Evolutionary conservation across 2,888 invertebrate genomes (phyloP), one percentile per base, ranked within the genome.

Genomic region (Aleiodes testaceus): DNA sequence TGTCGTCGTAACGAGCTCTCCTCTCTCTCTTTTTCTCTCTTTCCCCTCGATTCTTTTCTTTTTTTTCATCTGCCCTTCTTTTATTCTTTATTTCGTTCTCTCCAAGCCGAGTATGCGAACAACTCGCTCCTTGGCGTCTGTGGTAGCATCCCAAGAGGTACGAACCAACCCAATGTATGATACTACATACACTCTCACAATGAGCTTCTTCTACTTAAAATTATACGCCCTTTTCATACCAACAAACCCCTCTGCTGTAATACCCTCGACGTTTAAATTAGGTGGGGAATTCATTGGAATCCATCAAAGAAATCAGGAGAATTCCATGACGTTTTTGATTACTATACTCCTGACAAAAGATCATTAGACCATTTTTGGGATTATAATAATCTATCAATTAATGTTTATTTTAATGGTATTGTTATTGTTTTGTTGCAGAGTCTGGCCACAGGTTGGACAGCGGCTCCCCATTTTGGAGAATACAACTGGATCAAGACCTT

Each of bases 401-500:
- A 18, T 44, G 52, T n/a, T 71, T 63, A 45, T 63, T 64, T 52
- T 22, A 36, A 11, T 18, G 12, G 30, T 42, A 30, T 59, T 52
- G 5, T 72, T 36, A 73, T n/a, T n/a, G 50, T 78, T 73, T 75
- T 76, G 75, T 91, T 90, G 0, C 90, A 94, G 94, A 94, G 92
- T 94, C 92, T 89, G 91, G 93, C 89, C 92, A 92, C 88, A 91
- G 89, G 88, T 88, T 90, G 90, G 88, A 87, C 89, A 92, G 92
- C 89, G 91, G 91, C 89, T 93, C 93, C 89, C 93, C 92, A 86
- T 95, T 94, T 91, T 96, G 96, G 96, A 94, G 94, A 90, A 93
- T 96, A 88, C 95, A 95, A 89, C 92, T 96, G 90, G 96, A 96
- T 91, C 93, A 94, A 90, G 96, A 96, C 90, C 92, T 96, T 85